Conservation (phyloP, 2,888 invertebrate genomes). For the Embidobia sp. region DNA sequence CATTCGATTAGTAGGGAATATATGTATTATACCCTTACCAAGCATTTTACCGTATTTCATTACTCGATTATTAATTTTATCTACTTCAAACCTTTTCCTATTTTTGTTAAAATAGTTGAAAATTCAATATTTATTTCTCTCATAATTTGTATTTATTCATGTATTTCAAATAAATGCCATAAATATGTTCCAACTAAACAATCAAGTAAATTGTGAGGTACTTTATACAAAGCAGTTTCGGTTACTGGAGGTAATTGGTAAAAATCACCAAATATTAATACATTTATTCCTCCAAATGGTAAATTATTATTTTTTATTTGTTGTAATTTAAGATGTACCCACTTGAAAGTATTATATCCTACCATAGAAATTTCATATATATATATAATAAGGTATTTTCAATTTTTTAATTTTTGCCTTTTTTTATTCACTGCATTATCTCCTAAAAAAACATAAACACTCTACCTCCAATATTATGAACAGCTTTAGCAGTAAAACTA, state of each 20-base stretch:
- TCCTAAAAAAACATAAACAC: constrained; percentile 40
- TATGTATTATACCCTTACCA: too few species aligned
- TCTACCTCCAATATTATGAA: constrained; percentile 66
- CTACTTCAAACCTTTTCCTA: neutral
- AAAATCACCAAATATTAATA: constrained; percentile 75
- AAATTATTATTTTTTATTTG: constrained; percentile 70
- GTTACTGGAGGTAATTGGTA: too few species aligned
- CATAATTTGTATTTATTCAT: constrained; percentile 72
- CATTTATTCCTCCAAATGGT: constrained; percentile 73
- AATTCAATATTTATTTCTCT: constrained; percentile 67
- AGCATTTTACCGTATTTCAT: neutral
- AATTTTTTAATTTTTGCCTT: constrained; percentile 38
- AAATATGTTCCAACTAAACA: constrained; percentile 41
- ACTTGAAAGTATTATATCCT: constrained; percentile 65
- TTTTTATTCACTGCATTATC: constrained; percentile 60
- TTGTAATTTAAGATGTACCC: constrained; percentile 70
- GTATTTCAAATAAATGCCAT: constrained; percentile 68
- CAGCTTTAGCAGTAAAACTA: constrained; percentile 70
- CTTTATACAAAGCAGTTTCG: constrained; percentile 63
- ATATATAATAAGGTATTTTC: constrained; percentile 72
- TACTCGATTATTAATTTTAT: neutral
- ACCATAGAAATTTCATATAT: constrained; percentile 77
- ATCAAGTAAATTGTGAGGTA: constrained; percentile 31
- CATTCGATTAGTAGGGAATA: too few species aligned
- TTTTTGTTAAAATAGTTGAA: constrained; percentile 6